Base-by-base conservation (phyloP, 2,113 vertebrate genomes). In the Phoxinus phoxinus region DNA sequence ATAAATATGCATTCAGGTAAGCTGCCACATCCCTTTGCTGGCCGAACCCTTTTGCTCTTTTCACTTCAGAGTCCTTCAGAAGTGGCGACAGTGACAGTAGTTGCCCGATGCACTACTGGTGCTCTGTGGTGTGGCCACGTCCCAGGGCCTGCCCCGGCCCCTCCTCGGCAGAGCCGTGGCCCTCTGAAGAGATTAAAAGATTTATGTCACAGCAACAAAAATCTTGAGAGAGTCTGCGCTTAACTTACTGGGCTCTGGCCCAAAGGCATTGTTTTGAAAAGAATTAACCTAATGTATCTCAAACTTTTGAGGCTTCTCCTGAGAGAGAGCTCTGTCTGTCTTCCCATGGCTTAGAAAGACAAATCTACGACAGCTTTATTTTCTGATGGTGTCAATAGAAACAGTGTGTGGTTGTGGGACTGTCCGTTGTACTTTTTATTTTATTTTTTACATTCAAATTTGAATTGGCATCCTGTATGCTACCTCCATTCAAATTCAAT, bases 1-100 rank as follows among this genome's bases (percentile, higher is more conserved):
- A 94, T 95, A 89, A 93, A 95, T 94, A 94, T 94, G 93, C 88
- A 93, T 93, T 91, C 89, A 88, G 91, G 90, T 92, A 91, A 93
- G 91, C 90, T 51, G 73, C 85, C 88, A 84, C 87, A 89, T 94
- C 92, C 89, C 90, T 88, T 89, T 48, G 30, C 90, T 88, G 67
- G 35, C 88, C 87, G 82, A 89, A 91, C 89, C 91, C 92, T 91
- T 93, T 86, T 93, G 92, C 89, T 93, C 89, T 87, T 90, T 88
- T 91, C 89, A 80, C 88, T 89, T 51, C 27, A 88, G 85, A 92
- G 90, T 87, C 90, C 88, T 91, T 91, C 89, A 90, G 81, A 88
- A 90, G 89, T 90, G 61, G 37, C 17, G 86, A 21, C 35, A 21
- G 65, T 48, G 37, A 44, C 88, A 46, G 75, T 53, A 83, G 87